Base-by-base conservation (phyloP, 2,888 invertebrate genomes). In the Diplolepis rosae region DNA sequence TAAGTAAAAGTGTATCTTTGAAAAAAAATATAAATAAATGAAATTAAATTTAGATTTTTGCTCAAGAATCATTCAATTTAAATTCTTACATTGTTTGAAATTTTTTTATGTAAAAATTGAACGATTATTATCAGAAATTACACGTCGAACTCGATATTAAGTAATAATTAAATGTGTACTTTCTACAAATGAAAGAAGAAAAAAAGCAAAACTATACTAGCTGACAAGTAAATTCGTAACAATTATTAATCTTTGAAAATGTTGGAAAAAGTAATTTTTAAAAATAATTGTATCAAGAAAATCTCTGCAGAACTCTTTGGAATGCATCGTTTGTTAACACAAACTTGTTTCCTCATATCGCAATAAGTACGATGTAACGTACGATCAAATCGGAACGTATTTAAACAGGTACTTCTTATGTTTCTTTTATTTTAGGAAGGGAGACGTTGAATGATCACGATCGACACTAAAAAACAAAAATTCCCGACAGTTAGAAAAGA, bases 321-420 rank as follows among this genome's bases (percentile, higher is more conserved):
- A 61, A 61, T 61, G 61, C 61, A 61, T 61, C 7, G 39, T 48
- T 48, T 48, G 48, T 42, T 24, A 61, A 24, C n/a, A 24, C 35
- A 61, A 61, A 61, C 24, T 42, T 24, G n/a, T 42, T 61, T 42
- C 39, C 39, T 61, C n/a, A 27, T 24, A 61, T 61, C 24, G 24
- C 27, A 39, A 61, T 61, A n/a, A 61, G 39, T 24, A 61, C n/a
- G 35, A 61, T 27, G 39, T 39, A 42, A 61, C 61, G 24, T 61
- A 61, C 61, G 61, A 61, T 42, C 39, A 61, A 61, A 61, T 61
- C 61, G 61, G 61, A 61, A 61, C 61, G 61, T 61, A 61, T 61
- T 61, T 61, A 24, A 42, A 61, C 61, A 61, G 61, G 61, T 61
- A 61, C 61, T 61, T 42, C n/a, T 61, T 61, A 39, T 35, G 24